Conservation (phyloP, 2,113 vertebrate genomes). For the Vulpes lagopus region DNA sequence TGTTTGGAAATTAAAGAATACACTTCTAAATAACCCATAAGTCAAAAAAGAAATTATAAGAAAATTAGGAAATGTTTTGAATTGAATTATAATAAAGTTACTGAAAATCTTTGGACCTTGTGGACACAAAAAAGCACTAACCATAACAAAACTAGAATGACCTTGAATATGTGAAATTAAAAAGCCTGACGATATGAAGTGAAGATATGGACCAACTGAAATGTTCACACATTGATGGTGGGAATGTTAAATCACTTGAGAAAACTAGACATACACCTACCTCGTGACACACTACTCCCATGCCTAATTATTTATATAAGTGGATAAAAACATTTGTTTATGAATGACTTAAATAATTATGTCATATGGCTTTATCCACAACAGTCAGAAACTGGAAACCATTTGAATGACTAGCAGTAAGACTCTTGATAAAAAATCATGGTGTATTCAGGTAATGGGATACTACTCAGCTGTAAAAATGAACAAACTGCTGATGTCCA, state of each 20-base stretch:
- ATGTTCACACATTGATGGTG: background rate
- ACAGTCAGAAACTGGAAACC: background rate
- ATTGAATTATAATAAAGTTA: background rate
- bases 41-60: background rate
- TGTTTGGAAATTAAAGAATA: slow-evolving; percentile 28
- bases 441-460: background rate
- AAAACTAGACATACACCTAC: background rate
- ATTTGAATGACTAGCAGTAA: background rate
- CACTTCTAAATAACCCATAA: background rate
- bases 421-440: background rate
- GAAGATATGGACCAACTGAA: background rate
- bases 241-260: background rate
- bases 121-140: background rate
- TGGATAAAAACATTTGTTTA: background rate
- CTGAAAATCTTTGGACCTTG: background rate
- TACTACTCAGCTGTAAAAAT: background rate
- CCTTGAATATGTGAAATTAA: background rate
- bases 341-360: background rate
- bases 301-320: background rate
- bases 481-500: background rate
- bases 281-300: background rate
- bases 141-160: background rate
- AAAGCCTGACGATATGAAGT: background rate
- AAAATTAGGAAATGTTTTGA: background rate
- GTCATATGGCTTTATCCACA: background rate